phyloP scores from a whole-genome alignment of 1,140 invertebrate genomes.

The Andrena cerasifolii region DNA sequence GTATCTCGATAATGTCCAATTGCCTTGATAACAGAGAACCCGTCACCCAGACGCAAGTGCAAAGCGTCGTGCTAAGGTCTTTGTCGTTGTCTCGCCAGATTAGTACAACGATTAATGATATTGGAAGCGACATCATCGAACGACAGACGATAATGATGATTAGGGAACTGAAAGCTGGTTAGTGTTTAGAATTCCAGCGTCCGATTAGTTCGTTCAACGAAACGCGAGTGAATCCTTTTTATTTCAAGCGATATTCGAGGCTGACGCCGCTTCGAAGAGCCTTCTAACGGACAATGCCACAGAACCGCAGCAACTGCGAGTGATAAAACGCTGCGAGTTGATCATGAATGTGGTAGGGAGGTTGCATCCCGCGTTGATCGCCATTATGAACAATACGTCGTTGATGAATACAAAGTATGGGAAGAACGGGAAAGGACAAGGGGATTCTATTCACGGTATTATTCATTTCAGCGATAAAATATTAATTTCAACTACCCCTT shows the following conservation, averaged over 20 bases:
- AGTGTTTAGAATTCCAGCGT: constrained; percentile 28
- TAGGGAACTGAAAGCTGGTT: constrained; percentile 79
- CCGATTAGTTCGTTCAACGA: neutral
- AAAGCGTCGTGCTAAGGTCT: constrained; percentile 74
- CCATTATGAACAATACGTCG: constrained; percentile 75
- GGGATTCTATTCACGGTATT: constrained; percentile 65
- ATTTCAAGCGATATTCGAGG: constrained; percentile 77
- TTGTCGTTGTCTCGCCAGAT: constrained; percentile 75
- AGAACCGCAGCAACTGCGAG: constrained; percentile 76
- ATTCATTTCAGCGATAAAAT: neutral
- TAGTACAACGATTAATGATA: constrained; percentile 74
- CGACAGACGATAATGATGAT: constrained; percentile 76
- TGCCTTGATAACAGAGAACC: constrained; percentile 75
- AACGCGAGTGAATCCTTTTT: constrained; percentile 2
- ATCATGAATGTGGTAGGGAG: constrained; percentile 77
- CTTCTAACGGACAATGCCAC: constrained; percentile 73
- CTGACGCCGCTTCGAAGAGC: constrained; percentile 74
- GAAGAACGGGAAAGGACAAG: constrained; percentile 63
- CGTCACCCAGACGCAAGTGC: constrained; percentile 73
- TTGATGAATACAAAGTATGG: constrained; percentile 60
- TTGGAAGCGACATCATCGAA: constrained; percentile 77
- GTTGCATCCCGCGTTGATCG: constrained; percentile 74
- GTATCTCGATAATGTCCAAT: constrained; percentile 70
- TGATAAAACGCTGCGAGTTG: constrained; percentile 80
- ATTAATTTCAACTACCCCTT: neutral